These are phyloP conservation scores for Pseudocheirus occidentalis DNA, from an alignment of 2,797 vertebrate genomes.

Conservation along the genomic window DNA sequence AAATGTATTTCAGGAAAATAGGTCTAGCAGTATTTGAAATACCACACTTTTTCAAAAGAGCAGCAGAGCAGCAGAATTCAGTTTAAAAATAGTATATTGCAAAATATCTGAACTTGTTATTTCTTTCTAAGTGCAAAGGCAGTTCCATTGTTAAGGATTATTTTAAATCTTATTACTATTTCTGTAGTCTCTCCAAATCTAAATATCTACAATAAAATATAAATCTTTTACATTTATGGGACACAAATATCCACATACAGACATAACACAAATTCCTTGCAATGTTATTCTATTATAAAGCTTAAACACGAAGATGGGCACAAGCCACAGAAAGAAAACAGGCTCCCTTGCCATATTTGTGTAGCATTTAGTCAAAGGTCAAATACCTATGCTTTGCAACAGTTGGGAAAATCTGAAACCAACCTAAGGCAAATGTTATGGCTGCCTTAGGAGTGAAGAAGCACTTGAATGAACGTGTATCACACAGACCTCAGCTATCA, in stretches of 20 bases:
- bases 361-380: background rate
- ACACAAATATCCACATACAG: conserved; percentile 37
- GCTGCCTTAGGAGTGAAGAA: background rate
- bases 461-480: conserved; percentile 13
- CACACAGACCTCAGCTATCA: background rate
- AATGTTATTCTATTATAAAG: conserved; percentile 13
- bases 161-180: conserved; percentile 65
- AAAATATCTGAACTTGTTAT: conserved; percentile 74
- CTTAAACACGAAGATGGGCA: conserved; percentile 27
- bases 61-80: conserved; percentile 79
- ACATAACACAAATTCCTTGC: conserved; percentile 17
- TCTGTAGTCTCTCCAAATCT: conserved; percentile 66
- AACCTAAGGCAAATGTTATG: background rate
- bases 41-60: conserved; percentile 69
- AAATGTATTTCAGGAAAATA: conserved; percentile 82
- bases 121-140: conserved; percentile 80
- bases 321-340: conserved; percentile 13
- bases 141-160: conserved; percentile 70
- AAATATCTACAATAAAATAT: conserved; percentile 63
- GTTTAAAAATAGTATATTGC: conserved; percentile 80
- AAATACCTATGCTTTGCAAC: background rate
- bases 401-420: background rate
- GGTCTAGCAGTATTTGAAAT: conserved; percentile 79
- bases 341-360: no score
- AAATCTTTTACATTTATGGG: conserved; percentile 37